Evolutionary conservation across 2,113 vertebrate genomes (phyloP), one percentile per base, ranked within the genome.

Genomic region (Caranx melampygus): DNA sequence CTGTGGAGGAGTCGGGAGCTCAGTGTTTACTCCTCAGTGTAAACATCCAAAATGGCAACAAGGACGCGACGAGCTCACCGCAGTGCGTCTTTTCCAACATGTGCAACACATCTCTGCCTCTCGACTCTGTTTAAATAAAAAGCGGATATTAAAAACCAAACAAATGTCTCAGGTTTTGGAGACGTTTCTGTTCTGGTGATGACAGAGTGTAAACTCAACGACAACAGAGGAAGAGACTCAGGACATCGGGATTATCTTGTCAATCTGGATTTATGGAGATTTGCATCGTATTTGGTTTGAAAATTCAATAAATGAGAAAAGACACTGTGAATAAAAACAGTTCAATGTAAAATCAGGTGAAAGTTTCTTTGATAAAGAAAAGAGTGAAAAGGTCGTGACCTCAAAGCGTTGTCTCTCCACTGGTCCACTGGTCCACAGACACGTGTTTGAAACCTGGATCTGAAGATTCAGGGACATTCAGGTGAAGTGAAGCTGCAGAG

Each of bases 41-140:
- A 45, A 82, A 68, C 16, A 26, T 40, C 16, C 59, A 78, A 69
- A 66, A 51, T 54, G 63, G 69, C 55, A 13, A n/a, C 13, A 45
- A 44, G 3, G 42, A 21, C 4, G 20, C 34, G 20, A 9, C 4
- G 81, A 49, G 26, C 8, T 34, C 14, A 18, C 40, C 59, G 14
- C n/a, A 37, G 52, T 4, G 15, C 57, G 44, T 44, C 1, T 83
- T 54, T 79, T 68, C 47, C 79, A 57, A 79, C 63, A 85, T n/a
- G 49, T 75, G 73, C 75, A 87, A 72, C 70, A 72, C 45, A 88
- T 82, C 72, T 80, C 52, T 33, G 52, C 59, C 51, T 59, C 42
- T 71, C 67, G 51, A 58, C 60, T 70, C 49, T 66, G 71, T 78
- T 66, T 68, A 68, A 64, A 75, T 61, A 61, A 81, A 81, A 78